Evolutionary conservation across 2,888 invertebrate species (phyloP).

Genomic region (Tricholauxania praeusta): DNA sequence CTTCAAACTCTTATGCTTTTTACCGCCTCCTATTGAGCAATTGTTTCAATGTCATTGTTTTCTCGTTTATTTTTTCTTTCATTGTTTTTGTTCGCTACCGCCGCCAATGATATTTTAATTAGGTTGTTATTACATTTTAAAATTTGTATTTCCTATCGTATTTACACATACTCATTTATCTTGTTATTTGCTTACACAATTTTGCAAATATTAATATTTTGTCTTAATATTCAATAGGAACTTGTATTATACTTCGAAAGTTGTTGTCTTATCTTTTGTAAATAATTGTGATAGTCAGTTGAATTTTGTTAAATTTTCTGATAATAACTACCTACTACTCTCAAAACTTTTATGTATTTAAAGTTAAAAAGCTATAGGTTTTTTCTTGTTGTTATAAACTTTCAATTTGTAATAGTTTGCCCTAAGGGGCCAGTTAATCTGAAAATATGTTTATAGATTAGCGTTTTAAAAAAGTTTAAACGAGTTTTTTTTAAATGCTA

Average conservation of each 20-base stretch:
- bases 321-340: conserved; percentile 10
- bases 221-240: no score
- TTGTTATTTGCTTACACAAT: conserved; percentile 5
- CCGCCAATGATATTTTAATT: conserved; percentile 41
- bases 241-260: no score
- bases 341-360: not conserved
- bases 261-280: not conserved
- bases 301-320: conserved; percentile 4
- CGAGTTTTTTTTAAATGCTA: no score
- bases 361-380: no score
- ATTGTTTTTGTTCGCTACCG: conserved; percentile 36
- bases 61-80: conserved; percentile 23
- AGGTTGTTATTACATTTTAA: conserved; percentile 37
- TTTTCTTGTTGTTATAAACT: no score
- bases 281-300: not conserved
- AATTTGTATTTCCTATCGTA: conserved; percentile 17
- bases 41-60: conserved; percentile 23
- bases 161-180: not conserved
- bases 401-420: no score
- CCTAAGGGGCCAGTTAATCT: no score
- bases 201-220: conserved; percentile 16
- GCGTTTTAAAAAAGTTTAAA: no score
- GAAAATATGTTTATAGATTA: not conserved
- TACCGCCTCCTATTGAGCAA: conserved; percentile 3
- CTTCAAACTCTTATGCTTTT: conserved; percentile 9